Conservation (phyloP, 2,113 vertebrate species). For the Epinephelus cyanopodus region DNA sequence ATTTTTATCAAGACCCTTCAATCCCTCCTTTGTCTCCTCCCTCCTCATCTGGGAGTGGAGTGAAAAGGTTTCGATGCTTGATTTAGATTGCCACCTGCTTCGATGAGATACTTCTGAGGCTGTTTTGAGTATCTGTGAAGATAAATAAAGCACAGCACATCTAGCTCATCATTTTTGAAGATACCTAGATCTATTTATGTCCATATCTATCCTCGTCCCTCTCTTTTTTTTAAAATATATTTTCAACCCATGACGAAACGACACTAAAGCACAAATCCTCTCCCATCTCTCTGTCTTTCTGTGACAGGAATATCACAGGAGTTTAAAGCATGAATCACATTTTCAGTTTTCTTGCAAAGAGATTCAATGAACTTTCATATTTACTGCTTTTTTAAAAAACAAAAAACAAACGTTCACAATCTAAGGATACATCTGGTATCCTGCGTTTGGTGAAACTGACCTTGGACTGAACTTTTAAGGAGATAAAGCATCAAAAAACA, state of each 20-base stretch:
- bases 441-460: constrained; percentile 49
- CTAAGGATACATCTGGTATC: constrained; percentile 41
- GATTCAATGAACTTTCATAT: constrained; percentile 56
- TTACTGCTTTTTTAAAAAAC: constrained; percentile 31
- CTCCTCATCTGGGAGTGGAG: constrained; percentile 41
- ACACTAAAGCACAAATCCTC: constrained; percentile 74
- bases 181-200: constrained; percentile 71
- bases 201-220: constrained; percentile 49
- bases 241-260: constrained; percentile 32
- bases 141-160: constrained; percentile 79
- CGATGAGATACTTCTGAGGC: constrained; percentile 41
- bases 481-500: constrained; percentile 32
- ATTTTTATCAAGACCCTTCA: constrained; percentile 48
- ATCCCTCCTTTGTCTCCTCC: constrained; percentile 39
- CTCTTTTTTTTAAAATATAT: constrained; percentile 10
- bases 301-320: constrained; percentile 43
- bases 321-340: constrained; percentile 57
- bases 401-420: constrained; percentile 33
- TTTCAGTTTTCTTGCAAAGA: constrained; percentile 56
- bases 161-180: constrained; percentile 59
- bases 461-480: constrained; percentile 37
- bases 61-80: constrained; percentile 48
- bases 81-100: constrained; percentile 58
- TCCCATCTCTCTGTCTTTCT: constrained; percentile 34
- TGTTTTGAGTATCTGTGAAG: constrained; percentile 56